phyloP scores from a whole-genome alignment of 1,140 invertebrate species.

The Eupeodes corollae region DNA sequence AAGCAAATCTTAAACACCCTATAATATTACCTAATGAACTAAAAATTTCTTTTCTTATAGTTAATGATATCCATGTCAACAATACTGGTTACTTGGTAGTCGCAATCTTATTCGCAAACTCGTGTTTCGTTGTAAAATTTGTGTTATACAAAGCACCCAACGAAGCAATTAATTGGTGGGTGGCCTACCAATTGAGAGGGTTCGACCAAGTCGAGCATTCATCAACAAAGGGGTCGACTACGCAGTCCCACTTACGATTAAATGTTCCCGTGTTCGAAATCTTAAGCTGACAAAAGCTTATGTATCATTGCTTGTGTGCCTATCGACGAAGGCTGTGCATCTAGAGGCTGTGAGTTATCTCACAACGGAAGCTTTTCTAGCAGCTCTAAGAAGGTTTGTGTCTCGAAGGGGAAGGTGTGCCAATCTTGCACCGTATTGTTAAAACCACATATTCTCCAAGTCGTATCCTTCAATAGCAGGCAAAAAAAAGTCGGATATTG shows the following conservation, averaged over 20 bases:
- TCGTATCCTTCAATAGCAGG: too few species aligned
- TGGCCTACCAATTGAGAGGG: conserved; percentile 5
- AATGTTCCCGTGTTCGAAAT: conserved; percentile 10
- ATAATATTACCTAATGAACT: not conserved
- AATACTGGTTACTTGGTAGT: conserved; percentile 4
- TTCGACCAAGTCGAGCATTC: conserved; percentile 18
- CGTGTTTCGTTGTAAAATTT: not conserved
- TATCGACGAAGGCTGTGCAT: conserved; percentile 15
- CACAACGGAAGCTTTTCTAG: conserved; percentile 19
- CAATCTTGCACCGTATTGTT: too few species aligned
- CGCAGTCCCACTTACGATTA: conserved; percentile 5
- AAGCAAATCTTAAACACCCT: not conserved
- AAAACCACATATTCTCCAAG: too few species aligned
- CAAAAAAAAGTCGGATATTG: too few species aligned
- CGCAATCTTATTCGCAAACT: conserved; percentile 3
- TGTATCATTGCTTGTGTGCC: conserved; percentile 14
- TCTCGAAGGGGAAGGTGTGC: conserved; percentile 10
- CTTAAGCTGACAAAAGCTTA: conserved; percentile 13
- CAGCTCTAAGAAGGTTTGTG: conserved; percentile 24
- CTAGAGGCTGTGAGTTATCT: conserved; percentile 16
- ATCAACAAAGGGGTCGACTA: conserved; percentile 19
- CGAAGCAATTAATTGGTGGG: not conserved
- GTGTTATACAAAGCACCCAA: not conserved
- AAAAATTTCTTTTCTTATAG: not conserved
- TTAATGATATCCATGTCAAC: not conserved